Evolutionary conservation across 2,888 invertebrate species (phyloP).

Genomic region (Oxyteleia sp.): DNA sequence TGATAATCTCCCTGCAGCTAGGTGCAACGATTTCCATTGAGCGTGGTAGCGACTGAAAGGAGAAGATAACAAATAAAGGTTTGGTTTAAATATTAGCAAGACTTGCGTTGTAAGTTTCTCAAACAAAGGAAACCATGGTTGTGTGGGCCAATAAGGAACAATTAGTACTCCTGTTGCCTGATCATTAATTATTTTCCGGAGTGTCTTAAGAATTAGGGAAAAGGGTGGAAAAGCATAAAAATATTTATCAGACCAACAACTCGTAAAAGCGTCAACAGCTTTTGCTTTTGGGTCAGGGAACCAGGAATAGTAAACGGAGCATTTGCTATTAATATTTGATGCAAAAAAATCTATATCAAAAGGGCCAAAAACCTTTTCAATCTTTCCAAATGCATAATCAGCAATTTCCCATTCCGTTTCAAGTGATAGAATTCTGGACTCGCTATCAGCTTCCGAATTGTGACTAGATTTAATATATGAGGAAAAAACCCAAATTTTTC

Average conservation of each 20-base stretch:
- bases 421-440: conserved; percentile 22
- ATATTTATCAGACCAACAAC: conserved; percentile 64
- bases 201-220: conserved; percentile 17
- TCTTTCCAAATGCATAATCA: conserved; percentile 44
- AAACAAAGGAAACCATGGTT: conserved; percentile 5
- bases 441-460: conserved; percentile 26
- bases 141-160: conserved; percentile 5
- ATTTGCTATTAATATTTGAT: conserved; percentile 76
- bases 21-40: neutral
- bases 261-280: conserved; percentile 77
- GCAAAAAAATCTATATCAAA: no score
- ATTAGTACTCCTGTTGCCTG: conserved; percentile 62
- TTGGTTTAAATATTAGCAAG: neutral
- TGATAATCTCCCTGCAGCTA: conserved; percentile 7
- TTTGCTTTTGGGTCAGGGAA: conserved; percentile 73
- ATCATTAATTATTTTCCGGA: conserved; percentile 73
- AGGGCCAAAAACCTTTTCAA: conserved; percentile 65
- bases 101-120: neutral
- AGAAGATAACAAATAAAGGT: neutral
- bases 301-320: conserved; percentile 77
- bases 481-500: conserved; percentile 33
- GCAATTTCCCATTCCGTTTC: conserved; percentile 62
- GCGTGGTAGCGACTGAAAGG: neutral
- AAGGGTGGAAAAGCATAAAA: conserved; percentile 77
- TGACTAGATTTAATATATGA: conserved; percentile 35